Percentiles rank a stretch among this genome's conserved stretches.
Conservation (phyloP, 2,797 vertebrate genomes). For the Tenualosa ilisha region DNA sequence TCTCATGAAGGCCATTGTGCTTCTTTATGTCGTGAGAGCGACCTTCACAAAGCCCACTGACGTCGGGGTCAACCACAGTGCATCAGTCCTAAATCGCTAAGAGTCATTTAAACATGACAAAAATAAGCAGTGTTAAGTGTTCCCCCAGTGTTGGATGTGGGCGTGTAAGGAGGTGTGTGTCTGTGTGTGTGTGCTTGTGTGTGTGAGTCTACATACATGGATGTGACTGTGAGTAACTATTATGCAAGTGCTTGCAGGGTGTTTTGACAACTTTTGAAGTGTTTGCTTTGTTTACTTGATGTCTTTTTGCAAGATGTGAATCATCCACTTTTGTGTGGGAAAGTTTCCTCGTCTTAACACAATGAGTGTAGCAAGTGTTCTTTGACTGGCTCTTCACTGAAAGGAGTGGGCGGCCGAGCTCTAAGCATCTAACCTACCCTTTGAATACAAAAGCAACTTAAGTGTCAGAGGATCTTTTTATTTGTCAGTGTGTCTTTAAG, state of each 20-base stretch:
- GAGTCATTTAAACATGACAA: neutral
- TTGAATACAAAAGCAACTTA: neutral
- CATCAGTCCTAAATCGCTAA: neutral
- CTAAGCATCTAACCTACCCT: neutral
- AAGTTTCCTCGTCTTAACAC: neutral
- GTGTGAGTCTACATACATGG: neutral
- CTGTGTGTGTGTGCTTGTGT: neutral
- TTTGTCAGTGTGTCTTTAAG: slow-evolving; percentile 19
- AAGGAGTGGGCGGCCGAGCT: neutral
- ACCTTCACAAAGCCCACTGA: neutral
- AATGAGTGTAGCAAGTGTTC: neutral
- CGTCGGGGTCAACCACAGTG: neutral
- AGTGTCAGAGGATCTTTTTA: neutral
- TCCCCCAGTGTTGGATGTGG: neutral
- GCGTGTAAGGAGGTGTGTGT: neutral
- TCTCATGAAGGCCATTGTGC: neutral
- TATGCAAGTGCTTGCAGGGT: neutral
- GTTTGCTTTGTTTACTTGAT: too few relatives aligned
- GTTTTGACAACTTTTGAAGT: neutral
- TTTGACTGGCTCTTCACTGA: neutral
- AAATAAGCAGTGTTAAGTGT: neutral
- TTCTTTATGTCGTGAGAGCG: neutral
- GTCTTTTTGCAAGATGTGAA: neutral
- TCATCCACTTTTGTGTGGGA: neutral
- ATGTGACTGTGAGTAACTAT: neutral